phyloP scores from a whole-genome alignment of 1,140 invertebrate genomes.

The Drosophila mauritiana region DNA sequence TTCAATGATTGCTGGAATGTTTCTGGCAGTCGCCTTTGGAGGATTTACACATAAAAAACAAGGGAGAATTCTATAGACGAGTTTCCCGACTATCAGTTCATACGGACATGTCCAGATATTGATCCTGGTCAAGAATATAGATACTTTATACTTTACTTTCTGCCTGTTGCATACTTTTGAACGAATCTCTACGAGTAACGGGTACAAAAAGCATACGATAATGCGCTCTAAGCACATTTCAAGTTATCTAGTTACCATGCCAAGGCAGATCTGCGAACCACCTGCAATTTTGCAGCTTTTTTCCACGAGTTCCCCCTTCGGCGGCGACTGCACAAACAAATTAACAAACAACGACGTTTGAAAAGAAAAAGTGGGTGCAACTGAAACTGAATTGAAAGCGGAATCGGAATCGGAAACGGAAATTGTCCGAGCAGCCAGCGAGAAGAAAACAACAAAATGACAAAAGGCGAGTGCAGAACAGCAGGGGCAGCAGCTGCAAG shows the following conservation, averaged over 20 bases:
- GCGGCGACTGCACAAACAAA: slow-evolving; percentile 1
- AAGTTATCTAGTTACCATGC: background rate
- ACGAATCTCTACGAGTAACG: no score
- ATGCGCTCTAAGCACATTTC: background rate
- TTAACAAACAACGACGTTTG: background rate
- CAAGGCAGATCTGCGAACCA: background rate
- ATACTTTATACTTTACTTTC: no score
- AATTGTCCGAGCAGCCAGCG: slow-evolving; percentile 10
- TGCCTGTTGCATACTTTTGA: no score
- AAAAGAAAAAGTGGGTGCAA: slow-evolving; percentile 10
- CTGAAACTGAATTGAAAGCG: slow-evolving; percentile 1
- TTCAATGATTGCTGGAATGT: slow-evolving; percentile 3
- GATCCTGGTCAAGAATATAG: no score
- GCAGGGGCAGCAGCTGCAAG: slow-evolving; percentile 18
- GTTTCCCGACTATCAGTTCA: no score
- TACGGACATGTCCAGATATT: no score
- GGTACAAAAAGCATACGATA: background rate
- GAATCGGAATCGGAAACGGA: slow-evolving; percentile 38
- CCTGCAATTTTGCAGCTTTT: slow-evolving; percentile 7
- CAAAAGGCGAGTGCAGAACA: slow-evolving; percentile 14
- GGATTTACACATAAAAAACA: no score
- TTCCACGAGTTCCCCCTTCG: background rate
- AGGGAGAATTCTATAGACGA: no score
- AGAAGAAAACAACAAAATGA: slow-evolving; percentile 2
- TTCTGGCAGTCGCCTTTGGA: background rate